Conservation (phyloP, 2,797 vertebrate genomes). For the Scomberomorus guttatus region DNA sequence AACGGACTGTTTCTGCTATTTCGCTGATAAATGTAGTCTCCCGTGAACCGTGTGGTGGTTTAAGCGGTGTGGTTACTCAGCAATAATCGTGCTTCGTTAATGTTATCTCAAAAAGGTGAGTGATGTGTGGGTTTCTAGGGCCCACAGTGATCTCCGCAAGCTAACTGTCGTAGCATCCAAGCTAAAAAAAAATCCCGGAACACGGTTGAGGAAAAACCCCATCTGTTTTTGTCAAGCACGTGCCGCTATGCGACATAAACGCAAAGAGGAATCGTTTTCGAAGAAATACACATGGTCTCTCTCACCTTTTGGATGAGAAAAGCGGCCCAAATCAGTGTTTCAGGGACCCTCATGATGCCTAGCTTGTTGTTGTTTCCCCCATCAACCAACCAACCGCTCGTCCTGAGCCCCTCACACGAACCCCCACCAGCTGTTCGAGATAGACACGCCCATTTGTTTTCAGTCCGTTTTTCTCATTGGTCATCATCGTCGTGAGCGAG, state of each 20-base stretch:
- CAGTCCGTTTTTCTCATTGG: slow-evolving; percentile 56
- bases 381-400: slow-evolving; percentile 60
- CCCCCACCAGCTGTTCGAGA: slow-evolving; percentile 58
- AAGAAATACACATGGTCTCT: slow-evolving; percentile 9
- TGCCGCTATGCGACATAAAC: neutral
- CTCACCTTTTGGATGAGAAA: slow-evolving; percentile 84
- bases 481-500: neutral
- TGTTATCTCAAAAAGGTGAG: slow-evolving; percentile 13
- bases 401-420: slow-evolving; percentile 24
- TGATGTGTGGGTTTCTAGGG: slow-evolving; percentile 36
- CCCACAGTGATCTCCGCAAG: slow-evolving; percentile 73
- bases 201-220: neutral
- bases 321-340: slow-evolving; percentile 80
- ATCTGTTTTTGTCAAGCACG: neutral
- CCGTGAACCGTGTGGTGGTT: neutral
- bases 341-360: slow-evolving; percentile 79
- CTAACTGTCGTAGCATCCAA: slow-evolving; percentile 74
- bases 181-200: slow-evolving; percentile 52
- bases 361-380: slow-evolving; percentile 79
- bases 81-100: neutral
- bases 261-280: neutral
- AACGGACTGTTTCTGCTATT: neutral
- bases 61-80: neutral
- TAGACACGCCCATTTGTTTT: slow-evolving; percentile 60
- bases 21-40: neutral